Evolutionary conservation across 2,888 invertebrate genomes (phyloP).

Genomic region (Thysanoteuthis rhombus): DNA sequence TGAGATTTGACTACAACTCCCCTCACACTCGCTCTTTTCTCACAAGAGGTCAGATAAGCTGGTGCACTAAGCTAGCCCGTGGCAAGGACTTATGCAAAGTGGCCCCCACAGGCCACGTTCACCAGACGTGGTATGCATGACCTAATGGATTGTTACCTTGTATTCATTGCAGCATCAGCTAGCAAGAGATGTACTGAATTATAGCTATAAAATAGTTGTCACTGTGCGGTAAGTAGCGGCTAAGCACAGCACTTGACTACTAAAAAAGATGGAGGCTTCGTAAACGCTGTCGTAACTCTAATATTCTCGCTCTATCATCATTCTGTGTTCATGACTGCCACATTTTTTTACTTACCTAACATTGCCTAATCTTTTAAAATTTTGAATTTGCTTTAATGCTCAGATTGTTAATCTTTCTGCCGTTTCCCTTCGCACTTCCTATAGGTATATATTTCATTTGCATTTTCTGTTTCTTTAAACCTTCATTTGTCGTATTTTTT

Average conservation of each 20-base stretch:
- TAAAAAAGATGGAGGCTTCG: conserved; percentile 31
- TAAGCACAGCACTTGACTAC: conserved; percentile 25
- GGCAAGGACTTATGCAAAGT: conserved; percentile 28
- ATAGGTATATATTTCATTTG: background rate
- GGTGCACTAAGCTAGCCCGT: conserved; percentile 28
- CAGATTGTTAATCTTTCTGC: background rate
- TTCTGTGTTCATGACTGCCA: background rate
- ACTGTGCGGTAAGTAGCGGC: conserved; percentile 23
- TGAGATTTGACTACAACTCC: conserved; percentile 13
- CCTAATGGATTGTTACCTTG: conserved; percentile 32
- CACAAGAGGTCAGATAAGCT: conserved; percentile 30
- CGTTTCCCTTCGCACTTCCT: background rate
- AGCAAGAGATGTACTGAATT: conserved; percentile 13
- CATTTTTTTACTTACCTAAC: background rate
- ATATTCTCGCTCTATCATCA: background rate
- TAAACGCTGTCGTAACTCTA: background rate
- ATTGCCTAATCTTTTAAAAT: background rate
- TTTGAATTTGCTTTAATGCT: background rate
- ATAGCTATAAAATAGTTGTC: conserved; percentile 26
- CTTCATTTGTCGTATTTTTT: background rate
- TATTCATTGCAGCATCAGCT: conserved; percentile 26
- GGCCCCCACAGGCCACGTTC: conserved; percentile 27
- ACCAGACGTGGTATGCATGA: conserved; percentile 26
- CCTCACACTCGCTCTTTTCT: conserved; percentile 19
- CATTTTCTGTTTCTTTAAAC: background rate